Base-by-base conservation (phyloP, 2,888 invertebrate species). In the Hyposoter dolosus region DNA sequence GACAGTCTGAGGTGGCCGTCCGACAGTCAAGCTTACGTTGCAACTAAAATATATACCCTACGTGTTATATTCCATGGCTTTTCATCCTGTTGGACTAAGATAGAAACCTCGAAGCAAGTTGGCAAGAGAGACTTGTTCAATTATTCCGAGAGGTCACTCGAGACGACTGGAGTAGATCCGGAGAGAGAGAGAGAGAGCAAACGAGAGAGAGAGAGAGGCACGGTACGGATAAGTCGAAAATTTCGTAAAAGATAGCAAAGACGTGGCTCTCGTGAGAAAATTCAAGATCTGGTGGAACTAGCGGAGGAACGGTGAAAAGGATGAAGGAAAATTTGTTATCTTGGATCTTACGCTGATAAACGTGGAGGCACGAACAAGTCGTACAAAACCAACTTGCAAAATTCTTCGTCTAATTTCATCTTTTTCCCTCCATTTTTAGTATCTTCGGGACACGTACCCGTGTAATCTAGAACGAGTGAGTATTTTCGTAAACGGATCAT, bases 111-210 rank as follows among this genome's bases (percentile, higher is more conserved):
- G 45, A 69, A 45, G n/a, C 5, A 53, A n/a, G 56, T 43, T 53
- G 78, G 17, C 23, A 60, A 56, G 69, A 69, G 56, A 68, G 85
- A 82, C 82, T 69, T 75, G 68, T 82, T 85, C 82, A 85, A 85
- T 85, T 85, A 85, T 85, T 85, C 82, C 78, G 45, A 79, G 68
- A 53, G 85, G 85, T 82, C 85, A 82, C 82, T 45, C 43, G 75
- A 82, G 69, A 75, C 65, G 65, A 60, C 65, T 66, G 60, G 23
- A 60, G 60, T 60, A 60, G 60, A 60, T 60, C 28, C 60, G 60
- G 28, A 28, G 60, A 28, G 60, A 1, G 28, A 56, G 53, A 40
- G 72, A 72, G 50, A 32, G 50, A 43, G n/a, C n/a, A 2, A 43
- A 28, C 15, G 47, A 40, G 40, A 40, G 40, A 19, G 47, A 40